A percentile compares a stretch with the other conserved stretches of the same genome.
Evolutionary conservation across 2,113 vertebrate genomes (phyloP).

Genomic region (Ondatra zibethicus): DNA sequence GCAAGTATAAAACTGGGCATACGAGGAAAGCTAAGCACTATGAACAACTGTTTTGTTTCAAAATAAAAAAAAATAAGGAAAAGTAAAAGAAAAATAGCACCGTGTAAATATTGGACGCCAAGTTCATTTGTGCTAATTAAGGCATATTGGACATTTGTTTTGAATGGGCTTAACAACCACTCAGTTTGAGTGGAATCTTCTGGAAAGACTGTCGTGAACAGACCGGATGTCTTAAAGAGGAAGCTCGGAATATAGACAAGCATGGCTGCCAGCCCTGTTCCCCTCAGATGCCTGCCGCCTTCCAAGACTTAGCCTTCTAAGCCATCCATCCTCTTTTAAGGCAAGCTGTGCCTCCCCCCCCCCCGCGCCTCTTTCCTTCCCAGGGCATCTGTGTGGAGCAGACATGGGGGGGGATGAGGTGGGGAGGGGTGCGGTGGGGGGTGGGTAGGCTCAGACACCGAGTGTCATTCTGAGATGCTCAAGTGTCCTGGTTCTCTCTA

Average conservation of each 20-base stretch:
- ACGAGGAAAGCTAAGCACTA: background rate
- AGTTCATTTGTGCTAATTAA: slow-evolving; percentile 49
- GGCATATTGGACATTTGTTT: background rate
- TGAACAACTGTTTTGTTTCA: background rate
- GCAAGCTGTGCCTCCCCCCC: background rate
- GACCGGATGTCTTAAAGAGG: background rate
- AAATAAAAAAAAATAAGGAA: background rate
- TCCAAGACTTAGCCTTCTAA: background rate
- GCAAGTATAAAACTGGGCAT: background rate
- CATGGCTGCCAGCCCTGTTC: background rate
- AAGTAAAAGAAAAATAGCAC: background rate
- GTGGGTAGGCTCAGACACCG: accelerated
- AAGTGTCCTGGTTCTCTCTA: background rate
- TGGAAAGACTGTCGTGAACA: background rate
- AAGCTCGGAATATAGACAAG: background rate
- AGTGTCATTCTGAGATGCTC: background rate
- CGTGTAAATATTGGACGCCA: slow-evolving; percentile 22
- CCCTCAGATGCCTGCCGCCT: background rate
- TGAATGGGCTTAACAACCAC: background rate
- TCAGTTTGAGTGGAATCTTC: slow-evolving; percentile 26
- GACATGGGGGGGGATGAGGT: background rate
- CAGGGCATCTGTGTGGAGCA: background rate
- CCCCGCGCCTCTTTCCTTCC: background rate
- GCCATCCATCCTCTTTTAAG: accelerated
- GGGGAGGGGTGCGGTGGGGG: no score